A percentile compares a stretch with the other conserved stretches of the same genome.
phyloP scores from a whole-genome alignment of 2,113 vertebrate species.

The Gallinago jamesoni region DNA sequence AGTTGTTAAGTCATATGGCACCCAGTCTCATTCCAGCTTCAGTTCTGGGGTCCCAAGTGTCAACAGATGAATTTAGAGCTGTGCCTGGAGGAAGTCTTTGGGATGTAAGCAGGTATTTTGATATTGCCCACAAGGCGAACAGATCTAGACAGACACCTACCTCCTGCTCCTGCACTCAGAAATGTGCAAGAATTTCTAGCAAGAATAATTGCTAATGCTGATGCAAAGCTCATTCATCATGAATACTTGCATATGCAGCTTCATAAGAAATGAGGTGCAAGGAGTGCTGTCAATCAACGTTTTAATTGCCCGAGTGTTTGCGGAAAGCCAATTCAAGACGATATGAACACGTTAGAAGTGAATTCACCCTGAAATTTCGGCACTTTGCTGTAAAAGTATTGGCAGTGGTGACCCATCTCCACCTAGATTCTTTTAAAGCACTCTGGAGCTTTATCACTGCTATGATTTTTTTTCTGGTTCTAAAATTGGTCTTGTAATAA shows the following conservation, averaged over 20 bases:
- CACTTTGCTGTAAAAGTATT: background rate
- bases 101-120: background rate
- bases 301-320: background rate
- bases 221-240: background rate
- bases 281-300: conserved; percentile 8
- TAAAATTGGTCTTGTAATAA: conserved; percentile 47
- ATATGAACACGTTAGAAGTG: background rate
- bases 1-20: background rate
- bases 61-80: background rate
- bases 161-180: background rate
- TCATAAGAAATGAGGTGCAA: conserved; percentile 14
- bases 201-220: background rate
- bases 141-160: background rate
- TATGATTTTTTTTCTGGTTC: background rate
- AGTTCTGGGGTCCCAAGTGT: background rate
- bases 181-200: background rate
- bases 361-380: background rate
- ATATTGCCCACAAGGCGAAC: background rate
- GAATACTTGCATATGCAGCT: background rate
- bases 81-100: background rate
- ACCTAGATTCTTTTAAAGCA: background rate
- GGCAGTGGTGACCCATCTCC: background rate
- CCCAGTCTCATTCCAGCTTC: background rate
- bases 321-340: background rate
- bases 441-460: background rate